Evolutionary conservation across 2,797 vertebrate genomes (phyloP).

Genomic region (Steatocranus sp.): DNA sequence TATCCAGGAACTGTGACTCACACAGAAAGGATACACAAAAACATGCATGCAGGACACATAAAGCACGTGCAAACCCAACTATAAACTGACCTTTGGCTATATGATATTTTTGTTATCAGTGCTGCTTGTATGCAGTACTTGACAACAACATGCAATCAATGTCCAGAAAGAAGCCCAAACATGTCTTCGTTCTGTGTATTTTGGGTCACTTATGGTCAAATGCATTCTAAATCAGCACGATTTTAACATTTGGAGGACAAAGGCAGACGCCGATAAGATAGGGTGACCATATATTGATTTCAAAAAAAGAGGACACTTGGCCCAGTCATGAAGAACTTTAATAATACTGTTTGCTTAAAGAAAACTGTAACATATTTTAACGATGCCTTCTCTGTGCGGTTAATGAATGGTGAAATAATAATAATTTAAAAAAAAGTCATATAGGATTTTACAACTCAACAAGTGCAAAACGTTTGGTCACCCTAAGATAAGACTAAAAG

Average conservation of each 20-base stretch:
- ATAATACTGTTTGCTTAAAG: neutral
- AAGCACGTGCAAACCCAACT: neutral
- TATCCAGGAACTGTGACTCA: constrained; percentile 79
- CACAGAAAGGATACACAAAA: neutral
- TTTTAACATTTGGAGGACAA: neutral
- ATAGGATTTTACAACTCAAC: neutral
- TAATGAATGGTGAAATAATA: neutral
- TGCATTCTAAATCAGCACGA: neutral
- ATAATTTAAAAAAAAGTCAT: neutral
- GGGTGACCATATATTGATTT: neutral
- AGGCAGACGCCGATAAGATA: neutral
- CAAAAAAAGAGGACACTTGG: neutral
- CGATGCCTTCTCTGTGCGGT: neutral
- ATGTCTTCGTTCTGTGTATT: neutral
- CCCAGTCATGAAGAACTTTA: neutral
- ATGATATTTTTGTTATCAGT: constrained; percentile 16
- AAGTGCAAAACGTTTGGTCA: neutral
- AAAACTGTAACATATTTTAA: neutral
- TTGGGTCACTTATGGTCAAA: neutral
- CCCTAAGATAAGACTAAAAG: neutral
- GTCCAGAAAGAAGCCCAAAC: neutral
- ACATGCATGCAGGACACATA: neutral
- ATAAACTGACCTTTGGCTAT: constrained; percentile 54
- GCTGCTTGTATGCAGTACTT: neutral
- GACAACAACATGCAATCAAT: neutral